Percentiles rank a stretch among this genome's conserved stretches.
phyloP scores from a whole-genome alignment of 2,113 vertebrate genomes.

The Bubo scandiacus region DNA sequence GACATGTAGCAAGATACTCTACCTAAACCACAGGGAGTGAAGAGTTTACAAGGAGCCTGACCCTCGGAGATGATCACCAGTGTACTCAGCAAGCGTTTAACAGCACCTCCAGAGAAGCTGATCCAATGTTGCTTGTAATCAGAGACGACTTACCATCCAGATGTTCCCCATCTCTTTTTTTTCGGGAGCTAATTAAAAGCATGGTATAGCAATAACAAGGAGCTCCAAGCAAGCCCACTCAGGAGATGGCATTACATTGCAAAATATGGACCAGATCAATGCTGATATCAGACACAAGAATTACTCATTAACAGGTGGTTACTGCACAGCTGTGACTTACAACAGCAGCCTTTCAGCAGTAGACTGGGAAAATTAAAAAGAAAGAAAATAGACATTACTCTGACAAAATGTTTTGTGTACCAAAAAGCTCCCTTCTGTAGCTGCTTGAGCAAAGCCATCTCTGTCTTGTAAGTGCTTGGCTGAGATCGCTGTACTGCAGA shows the following conservation, averaged over 20 bases:
- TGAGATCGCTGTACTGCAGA: not conserved
- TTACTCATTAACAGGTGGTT: constrained; percentile 53
- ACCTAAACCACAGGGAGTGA: not conserved
- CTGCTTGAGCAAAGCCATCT: not conserved
- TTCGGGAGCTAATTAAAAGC: not conserved
- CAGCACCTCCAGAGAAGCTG: not conserved
- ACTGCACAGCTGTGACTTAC: not conserved
- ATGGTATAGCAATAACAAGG: not conserved
- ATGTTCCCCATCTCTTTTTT: not conserved
- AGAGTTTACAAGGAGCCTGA: not conserved
- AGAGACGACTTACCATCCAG: not conserved
- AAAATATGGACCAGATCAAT: constrained; percentile 9
- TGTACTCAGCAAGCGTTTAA: not conserved
- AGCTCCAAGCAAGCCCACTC: constrained; percentile 2
- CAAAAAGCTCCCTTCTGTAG: not conserved
- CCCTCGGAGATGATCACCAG: not conserved
- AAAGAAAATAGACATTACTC: not conserved
- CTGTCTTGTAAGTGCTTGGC: not conserved
- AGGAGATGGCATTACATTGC: not conserved
- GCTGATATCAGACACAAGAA: not conserved
- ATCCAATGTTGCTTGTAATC: not conserved
- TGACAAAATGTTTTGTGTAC: not conserved
- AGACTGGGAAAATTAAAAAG: not conserved
- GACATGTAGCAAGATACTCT: not conserved
- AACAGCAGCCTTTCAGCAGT: not conserved